A percentile compares a stretch with the other conserved stretches of the same genome.
These are phyloP conservation scores for Macaria notata DNA, from an alignment of 2,888 invertebrate genomes.

Conservation along the genomic window DNA sequence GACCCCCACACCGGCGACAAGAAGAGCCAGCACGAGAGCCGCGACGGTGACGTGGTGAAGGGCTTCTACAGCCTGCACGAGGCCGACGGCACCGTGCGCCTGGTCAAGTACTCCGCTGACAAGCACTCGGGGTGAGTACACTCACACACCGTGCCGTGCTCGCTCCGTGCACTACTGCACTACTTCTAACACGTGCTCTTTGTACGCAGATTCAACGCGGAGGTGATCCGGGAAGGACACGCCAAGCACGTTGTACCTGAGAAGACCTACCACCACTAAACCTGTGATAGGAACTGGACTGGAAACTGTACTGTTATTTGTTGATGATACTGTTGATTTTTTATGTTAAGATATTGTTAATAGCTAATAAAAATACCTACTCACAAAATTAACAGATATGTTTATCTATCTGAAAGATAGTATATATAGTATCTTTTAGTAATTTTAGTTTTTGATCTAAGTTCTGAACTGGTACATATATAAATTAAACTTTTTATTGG, in stretches of 20 bases:
- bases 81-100: slow-evolving; percentile 72
- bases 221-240: slow-evolving; percentile 40
- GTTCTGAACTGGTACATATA: too few relatives aligned
- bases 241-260: slow-evolving; percentile 39
- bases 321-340: neutral
- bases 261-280: slow-evolving; percentile 27
- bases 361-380: too few relatives aligned
- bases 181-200: neutral
- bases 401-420: too few relatives aligned
- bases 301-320: too few relatives aligned
- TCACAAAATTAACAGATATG: too few relatives aligned
- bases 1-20: slow-evolving; percentile 72
- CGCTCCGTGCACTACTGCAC: neutral
- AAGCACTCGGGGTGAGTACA: slow-evolving; percentile 42
- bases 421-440: too few relatives aligned
- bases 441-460: too few relatives aligned
- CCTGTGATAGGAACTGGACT: neutral
- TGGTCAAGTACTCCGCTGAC: slow-evolving; percentile 72
- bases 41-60: slow-evolving; percentile 78
- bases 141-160: neutral
- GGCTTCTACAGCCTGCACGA: slow-evolving; percentile 79
- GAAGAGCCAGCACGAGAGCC: slow-evolving; percentile 67
- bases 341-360: neutral
- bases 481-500: too few relatives aligned
- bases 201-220: slow-evolving; percentile 50